A percentile compares a stretch with the other conserved stretches of the same genome.
phyloP scores from a whole-genome alignment of 1,140 invertebrate genomes.

The Triops cancriformis region DNA sequence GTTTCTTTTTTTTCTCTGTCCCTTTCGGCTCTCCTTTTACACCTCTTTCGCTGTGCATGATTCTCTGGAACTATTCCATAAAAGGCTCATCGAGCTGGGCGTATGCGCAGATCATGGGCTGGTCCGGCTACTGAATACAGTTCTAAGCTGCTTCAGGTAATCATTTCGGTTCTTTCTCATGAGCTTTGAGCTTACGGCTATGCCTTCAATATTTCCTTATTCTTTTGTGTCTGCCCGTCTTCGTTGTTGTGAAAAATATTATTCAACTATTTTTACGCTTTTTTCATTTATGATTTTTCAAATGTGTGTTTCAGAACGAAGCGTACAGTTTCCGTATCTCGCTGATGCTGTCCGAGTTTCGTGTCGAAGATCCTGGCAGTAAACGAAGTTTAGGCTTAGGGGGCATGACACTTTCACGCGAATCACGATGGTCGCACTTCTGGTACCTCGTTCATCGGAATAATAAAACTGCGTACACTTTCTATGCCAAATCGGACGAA shows the following conservation, averaged over 20 bases:
- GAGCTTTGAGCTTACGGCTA: background rate
- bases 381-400: conserved; percentile 40
- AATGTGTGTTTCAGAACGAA: conserved; percentile 55
- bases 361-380: conserved; percentile 61
- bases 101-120: background rate
- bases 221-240: background rate
- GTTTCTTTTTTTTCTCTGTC: background rate
- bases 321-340: conserved; percentile 86
- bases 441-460: conserved; percentile 76
- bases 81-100: background rate
- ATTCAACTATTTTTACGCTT: conserved; percentile 21
- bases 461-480: conserved; percentile 72
- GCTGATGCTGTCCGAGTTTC: conserved; percentile 72
- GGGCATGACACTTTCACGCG: conserved; percentile 47
- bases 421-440: conserved; percentile 66
- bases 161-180: background rate
- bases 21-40: background rate
- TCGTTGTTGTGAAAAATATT: conserved; percentile 21
- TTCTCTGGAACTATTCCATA: background rate
- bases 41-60: background rate
- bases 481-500: conserved; percentile 81
- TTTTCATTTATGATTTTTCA: conserved; percentile 18
- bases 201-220: conserved; percentile 26
- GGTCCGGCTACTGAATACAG: background rate
- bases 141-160: background rate